Conservation (phyloP, 92 coral and sea anemone genomes). For the Nematostella vectensis region DNA sequence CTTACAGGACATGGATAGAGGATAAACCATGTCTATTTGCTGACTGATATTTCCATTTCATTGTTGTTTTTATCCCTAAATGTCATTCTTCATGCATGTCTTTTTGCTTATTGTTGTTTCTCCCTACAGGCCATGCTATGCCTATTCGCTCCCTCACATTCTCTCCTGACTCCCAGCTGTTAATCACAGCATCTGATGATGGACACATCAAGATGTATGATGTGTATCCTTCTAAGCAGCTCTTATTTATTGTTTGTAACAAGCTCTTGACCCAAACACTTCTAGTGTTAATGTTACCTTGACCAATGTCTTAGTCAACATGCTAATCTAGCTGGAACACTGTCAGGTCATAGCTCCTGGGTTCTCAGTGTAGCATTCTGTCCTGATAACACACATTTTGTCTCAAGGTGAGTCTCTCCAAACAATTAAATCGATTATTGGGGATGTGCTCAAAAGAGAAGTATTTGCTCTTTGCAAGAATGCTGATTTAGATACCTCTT, state of each 20-base stretch:
- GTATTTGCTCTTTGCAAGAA: too few species aligned
- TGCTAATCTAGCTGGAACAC: constrained; percentile 94
- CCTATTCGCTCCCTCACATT: constrained; percentile 95
- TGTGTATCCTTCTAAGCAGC: constrained; percentile 69
- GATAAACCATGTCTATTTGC: background rate
- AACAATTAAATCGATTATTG: too few species aligned
- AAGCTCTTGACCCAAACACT: too few species aligned
- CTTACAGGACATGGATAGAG: too few species aligned
- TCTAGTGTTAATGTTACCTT: constrained; percentile 6
- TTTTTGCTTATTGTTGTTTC: background rate
- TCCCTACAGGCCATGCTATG: constrained; percentile 92
- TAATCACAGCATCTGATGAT: constrained; percentile 98
- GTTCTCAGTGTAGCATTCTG: constrained; percentile 92
- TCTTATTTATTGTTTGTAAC: too few species aligned
- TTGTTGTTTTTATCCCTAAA: too few species aligned
- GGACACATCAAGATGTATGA: constrained; percentile 99
- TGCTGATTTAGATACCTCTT: too few species aligned
- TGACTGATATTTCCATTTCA: too few species aligned
- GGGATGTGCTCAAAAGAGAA: too few species aligned
- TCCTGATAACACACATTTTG: constrained; percentile 96
- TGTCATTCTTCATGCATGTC: background rate
- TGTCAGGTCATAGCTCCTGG: constrained; percentile 99
- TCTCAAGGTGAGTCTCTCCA: constrained; percentile 81
- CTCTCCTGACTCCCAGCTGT: constrained; percentile 96
- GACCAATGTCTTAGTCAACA: constrained; percentile 55